phyloP scores from a whole-genome alignment of 2,888 invertebrate species.

The Dione juno region DNA sequence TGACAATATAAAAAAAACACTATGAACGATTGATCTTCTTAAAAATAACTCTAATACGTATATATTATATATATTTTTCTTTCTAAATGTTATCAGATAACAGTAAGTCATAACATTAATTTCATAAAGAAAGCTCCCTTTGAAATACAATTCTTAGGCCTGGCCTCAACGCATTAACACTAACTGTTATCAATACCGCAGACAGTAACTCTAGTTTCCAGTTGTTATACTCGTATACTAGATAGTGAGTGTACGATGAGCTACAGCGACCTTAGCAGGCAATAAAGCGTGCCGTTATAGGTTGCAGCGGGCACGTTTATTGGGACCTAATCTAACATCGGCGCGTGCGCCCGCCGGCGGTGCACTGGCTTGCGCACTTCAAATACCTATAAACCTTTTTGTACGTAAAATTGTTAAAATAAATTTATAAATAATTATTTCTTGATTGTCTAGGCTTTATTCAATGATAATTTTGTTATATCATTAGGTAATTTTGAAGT shows the following conservation, averaged over 20 bases:
- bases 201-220: constrained; percentile 9
- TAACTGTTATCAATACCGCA: constrained; percentile 7
- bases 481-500: too few relatives aligned
- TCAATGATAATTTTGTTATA: too few relatives aligned
- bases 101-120: background rate
- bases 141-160: background rate
- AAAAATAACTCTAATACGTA: too few relatives aligned
- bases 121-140: background rate
- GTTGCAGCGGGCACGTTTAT: constrained; percentile 53
- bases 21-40: too few relatives aligned
- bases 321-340: constrained; percentile 54
- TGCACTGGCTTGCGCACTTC: constrained; percentile 31
- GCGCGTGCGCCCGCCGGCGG: constrained; percentile 52
- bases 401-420: constrained; percentile 32
- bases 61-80: background rate
- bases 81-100: background rate
- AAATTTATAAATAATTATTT: constrained; percentile 5
- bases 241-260: constrained; percentile 39
- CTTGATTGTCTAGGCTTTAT: too few relatives aligned
- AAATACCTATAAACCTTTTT: constrained; percentile 6
- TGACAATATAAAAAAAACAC: too few relatives aligned
- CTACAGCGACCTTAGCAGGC: constrained; percentile 45
- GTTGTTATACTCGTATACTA: constrained; percentile 3
- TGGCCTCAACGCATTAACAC: constrained; percentile 8
- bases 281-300: constrained; percentile 49